These are phyloP conservation scores for Ptychochromis oligacanthus DNA, from an alignment of 2,113 vertebrate species.

Conservation along the genomic window DNA sequence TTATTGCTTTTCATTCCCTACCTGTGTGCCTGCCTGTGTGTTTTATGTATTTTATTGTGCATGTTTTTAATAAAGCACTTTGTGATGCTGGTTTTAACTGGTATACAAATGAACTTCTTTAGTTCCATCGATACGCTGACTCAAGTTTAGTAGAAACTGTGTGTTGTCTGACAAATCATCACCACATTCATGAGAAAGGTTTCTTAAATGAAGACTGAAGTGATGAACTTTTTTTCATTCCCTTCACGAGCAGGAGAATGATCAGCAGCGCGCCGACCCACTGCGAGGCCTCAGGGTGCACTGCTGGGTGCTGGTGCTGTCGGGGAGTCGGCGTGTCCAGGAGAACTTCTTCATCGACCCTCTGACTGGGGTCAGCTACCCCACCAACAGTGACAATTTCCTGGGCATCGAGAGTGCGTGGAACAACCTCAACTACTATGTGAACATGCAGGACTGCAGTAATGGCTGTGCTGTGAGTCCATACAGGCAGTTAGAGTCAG, in stretches of 20 bases:
- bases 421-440: slow-evolving; percentile 93
- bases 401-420: slow-evolving; percentile 92
- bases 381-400: slow-evolving; percentile 77
- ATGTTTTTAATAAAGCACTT: not conserved
- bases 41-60: not conserved
- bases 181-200: not conserved
- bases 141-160: not conserved
- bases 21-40: not conserved
- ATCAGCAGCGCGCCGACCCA: slow-evolving; percentile 68
- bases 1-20: too few species aligned
- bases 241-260: slow-evolving; percentile 55
- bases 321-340: slow-evolving; percentile 84
- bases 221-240: not conserved
- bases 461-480: slow-evolving; percentile 83
- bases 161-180: rapidly evolving
- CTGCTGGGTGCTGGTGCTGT: slow-evolving; percentile 90
- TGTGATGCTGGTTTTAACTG: not conserved
- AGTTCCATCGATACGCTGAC: not conserved
- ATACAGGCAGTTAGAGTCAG: rapidly evolving
- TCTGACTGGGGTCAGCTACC: slow-evolving; percentile 81
- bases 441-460: slow-evolving; percentile 93
- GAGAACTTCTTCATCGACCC: slow-evolving; percentile 93
- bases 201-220: not conserved
- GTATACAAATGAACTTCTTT: rapidly evolving
- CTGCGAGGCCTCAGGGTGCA: slow-evolving; percentile 86